Conservation (phyloP, 2,113 vertebrate genomes). For the Odocoileus hemionus region DNA sequence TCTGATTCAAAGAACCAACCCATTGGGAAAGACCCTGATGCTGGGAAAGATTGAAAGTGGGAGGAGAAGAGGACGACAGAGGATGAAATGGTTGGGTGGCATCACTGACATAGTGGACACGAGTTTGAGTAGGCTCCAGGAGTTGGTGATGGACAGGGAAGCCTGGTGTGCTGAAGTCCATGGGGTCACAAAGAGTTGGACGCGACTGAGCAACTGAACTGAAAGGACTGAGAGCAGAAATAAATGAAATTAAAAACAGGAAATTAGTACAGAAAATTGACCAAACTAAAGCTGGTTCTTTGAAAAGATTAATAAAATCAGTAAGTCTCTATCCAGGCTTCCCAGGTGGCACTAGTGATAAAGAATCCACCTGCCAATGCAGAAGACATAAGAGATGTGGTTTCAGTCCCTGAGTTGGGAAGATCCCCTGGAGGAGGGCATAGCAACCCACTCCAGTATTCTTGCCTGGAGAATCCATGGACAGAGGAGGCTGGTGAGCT, state of each 20-base stretch:
- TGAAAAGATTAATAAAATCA: background rate
- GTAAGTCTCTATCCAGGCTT: background rate
- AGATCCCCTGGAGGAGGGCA: background rate
- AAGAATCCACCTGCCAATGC: background rate
- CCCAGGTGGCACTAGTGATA: background rate
- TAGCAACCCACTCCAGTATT: background rate
- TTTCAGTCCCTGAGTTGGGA: background rate
- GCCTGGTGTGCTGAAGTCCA: background rate
- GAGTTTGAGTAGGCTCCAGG: background rate
- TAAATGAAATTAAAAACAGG: background rate
- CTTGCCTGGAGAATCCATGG: background rate
- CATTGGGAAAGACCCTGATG: background rate
- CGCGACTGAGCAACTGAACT: background rate
- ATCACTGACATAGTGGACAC: accelerated
- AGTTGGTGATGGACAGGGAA: background rate
- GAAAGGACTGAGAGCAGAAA: background rate
- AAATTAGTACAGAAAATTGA: background rate
- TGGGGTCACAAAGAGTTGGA: background rate
- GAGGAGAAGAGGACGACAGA: background rate
- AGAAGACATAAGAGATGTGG: background rate
- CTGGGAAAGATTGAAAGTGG: background rate
- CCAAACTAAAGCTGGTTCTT: background rate
- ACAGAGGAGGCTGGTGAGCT: background rate
- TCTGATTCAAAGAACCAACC: accelerated
- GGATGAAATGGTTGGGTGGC: background rate